Conservation (phyloP, 1,140 invertebrate species). For the Sinonovacula constricta region DNA sequence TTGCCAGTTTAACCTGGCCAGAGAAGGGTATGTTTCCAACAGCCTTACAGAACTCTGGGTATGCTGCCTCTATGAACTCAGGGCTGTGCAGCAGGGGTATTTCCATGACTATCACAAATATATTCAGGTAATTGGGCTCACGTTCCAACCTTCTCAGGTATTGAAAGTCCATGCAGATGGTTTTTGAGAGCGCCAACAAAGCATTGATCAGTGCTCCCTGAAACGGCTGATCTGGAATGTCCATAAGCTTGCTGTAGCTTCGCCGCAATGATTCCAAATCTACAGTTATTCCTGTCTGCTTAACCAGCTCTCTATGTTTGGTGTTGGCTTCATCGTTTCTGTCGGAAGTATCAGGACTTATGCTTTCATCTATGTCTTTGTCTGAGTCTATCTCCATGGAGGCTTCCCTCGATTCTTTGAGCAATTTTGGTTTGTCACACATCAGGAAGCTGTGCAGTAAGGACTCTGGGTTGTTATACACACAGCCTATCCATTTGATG, state of each 20-base stretch:
- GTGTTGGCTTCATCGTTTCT: too few relatives aligned
- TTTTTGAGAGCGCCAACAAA: constrained; percentile 86
- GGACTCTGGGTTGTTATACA: constrained; percentile 86
- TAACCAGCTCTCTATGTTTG: too few relatives aligned
- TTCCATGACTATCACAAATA: constrained; percentile 93
- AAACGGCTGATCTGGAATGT: constrained; percentile 81
- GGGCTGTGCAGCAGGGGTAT: constrained; percentile 88
- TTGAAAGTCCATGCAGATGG: constrained; percentile 87
- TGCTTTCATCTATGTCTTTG: constrained; percentile 79
- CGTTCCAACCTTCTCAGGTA: constrained; percentile 80
- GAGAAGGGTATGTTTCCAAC: constrained; percentile 85
- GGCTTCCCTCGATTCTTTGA: constrained; percentile 69
- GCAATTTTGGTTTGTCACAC: neutral
- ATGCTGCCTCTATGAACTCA: constrained; percentile 90
- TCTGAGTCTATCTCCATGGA: constrained; percentile 88
- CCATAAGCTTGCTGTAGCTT: constrained; percentile 82
- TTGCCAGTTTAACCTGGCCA: constrained; percentile 89
- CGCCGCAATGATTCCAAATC: constrained; percentile 82
- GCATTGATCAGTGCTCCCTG: constrained; percentile 89
- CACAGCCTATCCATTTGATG: constrained; percentile 84
- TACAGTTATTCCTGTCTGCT: constrained; percentile 72
- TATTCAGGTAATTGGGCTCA: constrained; percentile 83
- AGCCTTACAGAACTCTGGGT: constrained; percentile 90
- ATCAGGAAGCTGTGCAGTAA: constrained; percentile 85
- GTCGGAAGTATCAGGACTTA: constrained; percentile 46